Evolutionary conservation across 2,888 invertebrate genomes (phyloP), one percentile per base, ranked within the genome.

Genomic region (Colletes collaris): DNA sequence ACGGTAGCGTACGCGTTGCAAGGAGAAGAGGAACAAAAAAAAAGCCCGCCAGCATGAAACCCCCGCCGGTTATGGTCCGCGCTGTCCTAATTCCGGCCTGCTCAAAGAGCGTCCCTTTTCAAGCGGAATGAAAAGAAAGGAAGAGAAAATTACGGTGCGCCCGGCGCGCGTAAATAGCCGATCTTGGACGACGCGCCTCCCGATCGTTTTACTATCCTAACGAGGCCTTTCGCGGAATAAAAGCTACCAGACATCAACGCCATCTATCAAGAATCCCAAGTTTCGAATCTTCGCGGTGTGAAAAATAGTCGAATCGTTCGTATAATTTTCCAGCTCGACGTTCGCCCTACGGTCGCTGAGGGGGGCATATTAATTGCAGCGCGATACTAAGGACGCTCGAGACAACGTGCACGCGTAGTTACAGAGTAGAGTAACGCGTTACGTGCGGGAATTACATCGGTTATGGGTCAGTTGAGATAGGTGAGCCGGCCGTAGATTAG

Each of bases 381-480:
- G 27, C 62, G 62, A 27, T 62, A 49, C 46, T 62, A 74, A 67
- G 49, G 49, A 59, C 62, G 52, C 35, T n/a, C 13, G 55, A 49
- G 19, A 19, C 19, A 50, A 55, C 49, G 0, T 55, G 16, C 53
- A 35, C 59, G 60, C 52, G 60, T 76, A 85, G 81, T 86, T 82
- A 84, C 79, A 82, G 80, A 74, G 78, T 60, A 75, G 64, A 73
- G 68, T 73, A 86, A 85, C 71, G 83, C 81, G 76, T 84, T 84
- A 81, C 77, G 73, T 55, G 81, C 65, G 76, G 77, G 79, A 84
- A 86, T 82, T 82, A 82, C 79, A 78, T 83, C 62, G 75, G 82
- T 88, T 87, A 87, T 87, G 86, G 86, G 85, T 87, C 87, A 88
- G 77, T 86, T 87, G 83, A 88, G 86, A 86, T 89, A 86, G 84